Evolutionary conservation across 2,797 vertebrate species (phyloP).

Genomic region (Cossypha polioptera): DNA sequence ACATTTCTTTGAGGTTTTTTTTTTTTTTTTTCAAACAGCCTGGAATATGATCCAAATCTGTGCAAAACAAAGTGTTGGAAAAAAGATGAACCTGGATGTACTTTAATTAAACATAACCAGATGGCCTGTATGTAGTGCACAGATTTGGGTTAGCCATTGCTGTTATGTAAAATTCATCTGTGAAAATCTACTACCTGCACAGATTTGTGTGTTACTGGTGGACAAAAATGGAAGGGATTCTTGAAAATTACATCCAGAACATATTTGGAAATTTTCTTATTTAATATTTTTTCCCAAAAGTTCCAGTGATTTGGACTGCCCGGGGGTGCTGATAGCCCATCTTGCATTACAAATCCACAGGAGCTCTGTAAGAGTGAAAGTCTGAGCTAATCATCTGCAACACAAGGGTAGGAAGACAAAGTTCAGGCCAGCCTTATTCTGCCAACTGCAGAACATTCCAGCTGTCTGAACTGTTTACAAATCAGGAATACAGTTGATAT

Average conservation of each 20-base stretch:
- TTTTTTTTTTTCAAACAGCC: neutral
- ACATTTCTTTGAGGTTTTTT: neutral
- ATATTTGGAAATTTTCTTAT: neutral
- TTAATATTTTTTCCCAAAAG: neutral
- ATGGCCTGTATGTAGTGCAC: neutral
- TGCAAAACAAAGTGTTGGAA: neutral
- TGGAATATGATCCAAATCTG: neutral
- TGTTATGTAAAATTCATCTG: neutral
- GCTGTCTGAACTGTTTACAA: neutral
- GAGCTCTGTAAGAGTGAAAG: neutral
- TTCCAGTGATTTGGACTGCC: neutral
- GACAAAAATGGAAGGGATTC: neutral
- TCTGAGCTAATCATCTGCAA: neutral
- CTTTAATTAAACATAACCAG: neutral
- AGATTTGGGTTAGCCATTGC: neutral
- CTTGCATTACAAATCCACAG: fast-evolving
- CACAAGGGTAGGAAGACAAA: neutral
- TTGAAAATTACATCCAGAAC: neutral
- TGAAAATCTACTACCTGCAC: neutral
- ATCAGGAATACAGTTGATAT: neutral
- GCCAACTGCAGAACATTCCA: neutral
- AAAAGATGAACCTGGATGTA: neutral
- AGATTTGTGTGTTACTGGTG: neutral
- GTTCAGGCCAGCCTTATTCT: neutral
- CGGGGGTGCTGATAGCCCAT: neutral